Conservation (phyloP, 1,140 invertebrate species). For the Eumaeus atala region DNA sequence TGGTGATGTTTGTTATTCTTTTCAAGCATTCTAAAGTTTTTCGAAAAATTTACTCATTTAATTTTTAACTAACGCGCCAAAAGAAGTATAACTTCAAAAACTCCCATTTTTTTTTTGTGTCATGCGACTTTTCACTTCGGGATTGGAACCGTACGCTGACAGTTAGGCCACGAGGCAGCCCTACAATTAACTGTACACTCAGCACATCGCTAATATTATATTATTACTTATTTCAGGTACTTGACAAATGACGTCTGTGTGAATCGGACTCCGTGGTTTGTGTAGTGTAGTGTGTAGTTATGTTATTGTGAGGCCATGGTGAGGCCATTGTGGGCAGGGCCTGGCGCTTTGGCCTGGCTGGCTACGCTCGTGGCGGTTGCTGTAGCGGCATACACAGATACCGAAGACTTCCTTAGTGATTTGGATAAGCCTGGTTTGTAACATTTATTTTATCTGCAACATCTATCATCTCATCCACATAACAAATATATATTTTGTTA, state of each 20-base stretch:
- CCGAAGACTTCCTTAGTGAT: conserved; percentile 61
- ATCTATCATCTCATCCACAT: no score
- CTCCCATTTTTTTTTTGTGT: no score
- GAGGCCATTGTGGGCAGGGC: conserved; percentile 19
- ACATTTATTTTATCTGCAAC: not conserved
- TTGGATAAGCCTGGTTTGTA: conserved; percentile 61
- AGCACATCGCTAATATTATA: not conserved
- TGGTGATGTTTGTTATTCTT: no score
- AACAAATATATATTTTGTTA: no score
- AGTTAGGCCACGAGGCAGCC: no score
- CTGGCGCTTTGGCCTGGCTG: conserved; percentile 44
- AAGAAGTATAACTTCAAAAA: no score
- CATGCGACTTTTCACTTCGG: no score
- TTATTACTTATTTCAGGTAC: conserved; percentile 31
- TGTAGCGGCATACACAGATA: conserved; percentile 55
- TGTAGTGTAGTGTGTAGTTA: conserved; percentile 34
- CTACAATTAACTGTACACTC: no score
- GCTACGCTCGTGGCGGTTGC: conserved; percentile 41
- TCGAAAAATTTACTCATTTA: no score
- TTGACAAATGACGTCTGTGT: conserved; percentile 10
- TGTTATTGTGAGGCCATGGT: conserved; percentile 32
- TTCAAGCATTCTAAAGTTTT: no score
- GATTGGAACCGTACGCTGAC: no score
- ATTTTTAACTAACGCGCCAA: no score
- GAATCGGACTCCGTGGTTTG: conserved; percentile 21